Evolutionary conservation across 2,888 invertebrate genomes (phyloP).

Genomic region (Sialis lutaria): DNA sequence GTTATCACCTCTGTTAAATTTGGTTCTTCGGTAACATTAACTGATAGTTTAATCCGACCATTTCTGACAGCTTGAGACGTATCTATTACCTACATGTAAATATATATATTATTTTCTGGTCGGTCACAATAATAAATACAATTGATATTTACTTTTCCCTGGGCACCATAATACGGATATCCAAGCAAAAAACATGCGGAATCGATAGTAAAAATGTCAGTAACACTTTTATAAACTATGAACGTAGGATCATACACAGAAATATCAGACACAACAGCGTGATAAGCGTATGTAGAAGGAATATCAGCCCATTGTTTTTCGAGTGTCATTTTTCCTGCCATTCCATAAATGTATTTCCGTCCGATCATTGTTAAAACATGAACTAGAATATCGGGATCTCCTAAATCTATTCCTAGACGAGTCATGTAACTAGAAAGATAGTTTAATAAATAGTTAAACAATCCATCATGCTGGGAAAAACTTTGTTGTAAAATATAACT

Average conservation of each 20-base stretch:
- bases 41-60: slow-evolving; percentile 39
- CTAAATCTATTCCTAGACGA: slow-evolving; percentile 64
- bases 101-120: neutral
- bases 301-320: slow-evolving; percentile 55
- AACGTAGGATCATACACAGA: slow-evolving; percentile 24
- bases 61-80: slow-evolving; percentile 31
- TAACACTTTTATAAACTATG: slow-evolving; percentile 27
- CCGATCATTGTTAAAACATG: slow-evolving; percentile 60
- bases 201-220: slow-evolving; percentile 48
- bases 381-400: slow-evolving; percentile 44
- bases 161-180: slow-evolving; percentile 63
- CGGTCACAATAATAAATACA: neutral
- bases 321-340: slow-evolving; percentile 41
- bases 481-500: no score
- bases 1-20: slow-evolving; percentile 20
- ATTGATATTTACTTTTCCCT: slow-evolving; percentile 44
- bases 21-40: slow-evolving; percentile 35
- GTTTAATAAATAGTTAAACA: neutral
- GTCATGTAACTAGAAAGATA: slow-evolving; percentile 38
- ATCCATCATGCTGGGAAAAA: neutral
- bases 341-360: slow-evolving; percentile 35
- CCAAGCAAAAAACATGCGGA: slow-evolving; percentile 59
- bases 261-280: slow-evolving; percentile 42
- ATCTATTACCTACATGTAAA: slow-evolving; percentile 32
- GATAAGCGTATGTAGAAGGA: slow-evolving; percentile 48